These are phyloP conservation scores for Ceratina australensis DNA, from an alignment of 1,140 invertebrate genomes.

Conservation along the genomic window DNA sequence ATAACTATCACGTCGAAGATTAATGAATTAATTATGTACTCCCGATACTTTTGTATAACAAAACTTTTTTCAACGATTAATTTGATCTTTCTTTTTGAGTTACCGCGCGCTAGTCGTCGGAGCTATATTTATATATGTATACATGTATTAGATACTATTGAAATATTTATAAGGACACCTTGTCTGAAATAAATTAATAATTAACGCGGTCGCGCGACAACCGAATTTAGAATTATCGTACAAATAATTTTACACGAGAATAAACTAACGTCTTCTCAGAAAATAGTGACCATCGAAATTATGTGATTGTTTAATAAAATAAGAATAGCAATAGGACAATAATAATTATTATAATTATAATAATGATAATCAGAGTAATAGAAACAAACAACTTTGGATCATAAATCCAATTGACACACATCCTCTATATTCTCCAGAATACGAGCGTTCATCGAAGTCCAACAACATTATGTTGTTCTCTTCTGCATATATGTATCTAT, in stretches of 20 bases:
- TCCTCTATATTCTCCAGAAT: constrained; percentile 37
- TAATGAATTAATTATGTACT: constrained; percentile 31
- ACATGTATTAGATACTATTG: constrained; percentile 39
- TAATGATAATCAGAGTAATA: constrained; percentile 52
- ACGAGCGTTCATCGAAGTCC: constrained; percentile 50
- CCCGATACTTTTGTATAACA: constrained; percentile 34
- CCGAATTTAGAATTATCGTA: constrained; percentile 42
- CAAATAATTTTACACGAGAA: constrained; percentile 38
- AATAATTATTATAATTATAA: constrained; percentile 37
- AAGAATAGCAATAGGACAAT: constrained; percentile 34
- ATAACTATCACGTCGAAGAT: constrained; percentile 26
- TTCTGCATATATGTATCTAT: constrained; percentile 38
- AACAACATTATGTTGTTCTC: constrained; percentile 59
- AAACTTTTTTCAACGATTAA: constrained; percentile 21
- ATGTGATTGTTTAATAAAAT: constrained; percentile 34
- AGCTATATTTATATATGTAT: constrained; percentile 42
- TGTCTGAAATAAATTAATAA: constrained; percentile 48
- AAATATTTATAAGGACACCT: constrained; percentile 43
- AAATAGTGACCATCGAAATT: constrained; percentile 12
- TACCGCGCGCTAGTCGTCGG: constrained; percentile 29
- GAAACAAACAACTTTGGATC: constrained; percentile 68
- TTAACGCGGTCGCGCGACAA: constrained; percentile 32
- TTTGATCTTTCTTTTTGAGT: constrained; percentile 12
- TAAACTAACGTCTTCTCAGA: constrained; percentile 2
- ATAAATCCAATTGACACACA: constrained; percentile 60